Conservation (phyloP, 2,888 invertebrate genomes). For the Linnaemya tessellans region DNA sequence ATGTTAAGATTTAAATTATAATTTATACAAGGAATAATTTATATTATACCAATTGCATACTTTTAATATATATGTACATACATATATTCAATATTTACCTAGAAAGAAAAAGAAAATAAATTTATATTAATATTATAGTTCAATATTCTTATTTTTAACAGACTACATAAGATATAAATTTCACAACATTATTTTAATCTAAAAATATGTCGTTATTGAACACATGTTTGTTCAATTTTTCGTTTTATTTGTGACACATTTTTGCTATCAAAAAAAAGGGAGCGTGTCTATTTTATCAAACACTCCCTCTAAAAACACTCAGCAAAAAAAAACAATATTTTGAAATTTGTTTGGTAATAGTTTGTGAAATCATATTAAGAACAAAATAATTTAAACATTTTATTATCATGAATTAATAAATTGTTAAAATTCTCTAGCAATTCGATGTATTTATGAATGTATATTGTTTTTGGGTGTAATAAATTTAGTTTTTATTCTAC, state of each 20-base stretch:
- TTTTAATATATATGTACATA: too few species aligned
- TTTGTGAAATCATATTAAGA: neutral
- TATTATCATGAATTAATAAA: conserved; percentile 4
- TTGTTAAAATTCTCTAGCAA: neutral
- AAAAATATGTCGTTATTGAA: neutral
- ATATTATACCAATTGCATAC: neutral
- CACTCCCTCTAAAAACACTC: neutral
- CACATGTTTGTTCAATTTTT: neutral
- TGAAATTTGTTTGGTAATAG: neutral
- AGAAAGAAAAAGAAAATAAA: conserved; percentile 9
- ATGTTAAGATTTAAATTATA: neutral
- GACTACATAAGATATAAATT: neutral
- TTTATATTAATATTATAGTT: neutral
- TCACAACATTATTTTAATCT: neutral
- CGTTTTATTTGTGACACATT: conserved; percentile 4
- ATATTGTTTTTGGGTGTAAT: neutral
- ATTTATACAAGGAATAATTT: neutral
- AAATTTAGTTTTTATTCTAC: conserved; percentile 30
- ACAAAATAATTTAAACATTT: conserved; percentile 18
- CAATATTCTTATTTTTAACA: neutral
- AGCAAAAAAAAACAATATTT: neutral
- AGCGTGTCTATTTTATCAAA: conserved; percentile 10
- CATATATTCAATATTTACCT: conserved; percentile 37
- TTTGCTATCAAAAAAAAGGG: neutral
- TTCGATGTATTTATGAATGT: neutral